Evolutionary conservation across 2,113 vertebrate genomes (phyloP).

Genomic region (Sander lucioperca): DNA sequence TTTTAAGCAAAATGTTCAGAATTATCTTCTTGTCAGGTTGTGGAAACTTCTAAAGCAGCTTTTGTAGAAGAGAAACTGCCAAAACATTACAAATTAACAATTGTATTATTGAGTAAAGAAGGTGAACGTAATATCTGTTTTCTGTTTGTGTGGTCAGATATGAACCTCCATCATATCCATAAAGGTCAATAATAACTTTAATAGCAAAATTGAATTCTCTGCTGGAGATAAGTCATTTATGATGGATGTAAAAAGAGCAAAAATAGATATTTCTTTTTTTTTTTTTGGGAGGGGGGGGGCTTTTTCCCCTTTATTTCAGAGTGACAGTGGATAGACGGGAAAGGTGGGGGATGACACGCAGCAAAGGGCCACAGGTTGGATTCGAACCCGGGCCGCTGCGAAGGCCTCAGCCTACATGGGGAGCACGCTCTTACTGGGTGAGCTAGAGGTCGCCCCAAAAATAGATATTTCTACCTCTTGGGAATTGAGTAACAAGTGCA

Average conservation of each 20-base stretch:
- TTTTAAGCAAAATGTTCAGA: not conserved
- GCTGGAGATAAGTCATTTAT: not conserved
- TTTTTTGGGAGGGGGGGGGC: too few relatives aligned
- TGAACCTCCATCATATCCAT: not conserved
- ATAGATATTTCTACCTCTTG: not conserved
- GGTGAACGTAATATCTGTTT: not conserved
- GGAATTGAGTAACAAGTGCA: conserved; percentile 10
- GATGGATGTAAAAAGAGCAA: not conserved
- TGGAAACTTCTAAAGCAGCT: not conserved
- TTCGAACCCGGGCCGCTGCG: too few relatives aligned
- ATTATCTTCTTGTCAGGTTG: not conserved
- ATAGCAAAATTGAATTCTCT: not conserved
- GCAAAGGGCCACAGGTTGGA: too few relatives aligned
- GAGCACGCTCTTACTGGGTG: too few relatives aligned
- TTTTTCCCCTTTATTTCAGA: too few relatives aligned
- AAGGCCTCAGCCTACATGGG: too few relatives aligned
- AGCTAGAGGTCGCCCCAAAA: not conserved
- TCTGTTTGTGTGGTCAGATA: not conserved
- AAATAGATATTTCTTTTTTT: too few relatives aligned
- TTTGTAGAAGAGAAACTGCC: not conserved
- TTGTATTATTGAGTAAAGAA: not conserved
- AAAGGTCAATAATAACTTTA: not conserved
- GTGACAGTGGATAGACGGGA: too few relatives aligned
- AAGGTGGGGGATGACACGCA: too few relatives aligned
- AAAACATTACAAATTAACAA: too few relatives aligned